These are phyloP conservation scores for Cynopterus brachyotis DNA, from an alignment of 2,113 vertebrate genomes.

Conservation along the genomic window DNA sequence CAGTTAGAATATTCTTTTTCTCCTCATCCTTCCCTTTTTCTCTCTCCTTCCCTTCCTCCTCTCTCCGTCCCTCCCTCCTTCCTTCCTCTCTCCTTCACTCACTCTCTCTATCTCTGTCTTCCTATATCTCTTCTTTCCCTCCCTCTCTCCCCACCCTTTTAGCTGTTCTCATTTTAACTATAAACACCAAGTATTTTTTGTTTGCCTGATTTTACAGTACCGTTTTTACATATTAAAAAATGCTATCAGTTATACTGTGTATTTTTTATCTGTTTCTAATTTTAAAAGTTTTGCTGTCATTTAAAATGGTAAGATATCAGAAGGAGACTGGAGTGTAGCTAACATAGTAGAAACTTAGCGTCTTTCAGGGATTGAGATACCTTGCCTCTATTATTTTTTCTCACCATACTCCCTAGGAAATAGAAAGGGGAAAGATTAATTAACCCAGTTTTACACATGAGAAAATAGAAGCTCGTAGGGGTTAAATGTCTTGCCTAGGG, in stretches of 20 bases:
- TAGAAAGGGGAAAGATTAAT: slow-evolving; percentile 27
- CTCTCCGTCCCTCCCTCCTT: accelerated
- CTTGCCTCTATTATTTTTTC: slow-evolving; percentile 37
- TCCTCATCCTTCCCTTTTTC: accelerated
- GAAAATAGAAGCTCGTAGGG: neutral
- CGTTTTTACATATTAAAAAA: slow-evolving; percentile 42
- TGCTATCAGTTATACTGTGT: neutral
- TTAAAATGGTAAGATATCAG: slow-evolving; percentile 5
- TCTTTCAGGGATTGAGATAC: neutral
- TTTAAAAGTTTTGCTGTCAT: slow-evolving; percentile 6
- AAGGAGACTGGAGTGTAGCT: neutral
- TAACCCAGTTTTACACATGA: slow-evolving; percentile 44
- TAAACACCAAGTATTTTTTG: slow-evolving; percentile 34
- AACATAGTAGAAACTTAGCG: slow-evolving; percentile 31
- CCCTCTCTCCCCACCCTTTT: neutral
- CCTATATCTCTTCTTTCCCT: neutral
- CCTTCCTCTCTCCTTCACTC: neutral
- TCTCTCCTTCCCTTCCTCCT: neutral
- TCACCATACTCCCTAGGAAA: slow-evolving; percentile 14
- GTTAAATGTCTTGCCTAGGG: slow-evolving; percentile 46
- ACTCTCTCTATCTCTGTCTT: neutral
- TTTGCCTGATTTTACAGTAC: slow-evolving; percentile 44
- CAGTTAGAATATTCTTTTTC: neutral
- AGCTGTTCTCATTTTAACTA: slow-evolving; percentile 32
- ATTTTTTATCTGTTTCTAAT: slow-evolving; percentile 41